Evolutionary conservation across 2,888 invertebrate genomes (phyloP).

Genomic region (Parascotia fuliginaria): DNA sequence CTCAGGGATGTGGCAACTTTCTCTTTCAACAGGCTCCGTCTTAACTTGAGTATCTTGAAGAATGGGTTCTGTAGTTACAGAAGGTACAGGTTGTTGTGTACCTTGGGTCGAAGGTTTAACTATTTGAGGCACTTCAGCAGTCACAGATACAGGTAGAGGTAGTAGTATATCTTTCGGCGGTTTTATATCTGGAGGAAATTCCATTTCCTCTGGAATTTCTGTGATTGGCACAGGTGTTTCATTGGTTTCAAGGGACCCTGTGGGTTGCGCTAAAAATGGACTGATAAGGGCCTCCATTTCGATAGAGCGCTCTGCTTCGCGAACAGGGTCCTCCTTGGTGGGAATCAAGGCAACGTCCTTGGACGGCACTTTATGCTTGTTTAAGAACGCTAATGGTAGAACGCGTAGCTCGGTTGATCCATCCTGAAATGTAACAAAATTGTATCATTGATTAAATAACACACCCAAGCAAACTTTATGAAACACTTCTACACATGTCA

Average conservation of each 20-base stretch:
- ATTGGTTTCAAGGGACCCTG: not conserved
- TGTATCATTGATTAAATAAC: no score
- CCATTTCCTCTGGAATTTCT: not conserved
- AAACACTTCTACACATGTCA: no score
- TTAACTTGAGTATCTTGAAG: conserved; percentile 37
- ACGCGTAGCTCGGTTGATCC: conserved; percentile 61
- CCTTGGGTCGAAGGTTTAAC: not conserved
- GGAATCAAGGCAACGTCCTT: conserved; percentile 48
- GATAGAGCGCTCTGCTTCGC: conserved; percentile 74
- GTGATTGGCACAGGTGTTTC: conserved; percentile 4
- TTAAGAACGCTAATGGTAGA: conserved; percentile 69
- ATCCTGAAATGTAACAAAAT: conserved; percentile 72
- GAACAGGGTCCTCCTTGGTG: conserved; percentile 60
- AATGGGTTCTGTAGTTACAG: not conserved
- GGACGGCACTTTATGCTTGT: conserved; percentile 54
- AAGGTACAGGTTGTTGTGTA: not conserved
- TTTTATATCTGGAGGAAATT: not conserved
- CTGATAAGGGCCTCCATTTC: conserved; percentile 74
- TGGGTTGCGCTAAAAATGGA: conserved; percentile 46
- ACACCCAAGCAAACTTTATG: no score
- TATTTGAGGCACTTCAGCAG: not conserved
- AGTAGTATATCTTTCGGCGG: not conserved
- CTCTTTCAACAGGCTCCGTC: conserved; percentile 40
- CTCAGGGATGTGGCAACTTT: conserved; percentile 5
- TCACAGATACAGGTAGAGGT: not conserved